Percentiles rank a stretch among this genome's conserved stretches.
These are phyloP conservation scores for Verasper variegatus DNA, from an alignment of 2,113 vertebrate genomes.

Conservation along the genomic window DNA sequence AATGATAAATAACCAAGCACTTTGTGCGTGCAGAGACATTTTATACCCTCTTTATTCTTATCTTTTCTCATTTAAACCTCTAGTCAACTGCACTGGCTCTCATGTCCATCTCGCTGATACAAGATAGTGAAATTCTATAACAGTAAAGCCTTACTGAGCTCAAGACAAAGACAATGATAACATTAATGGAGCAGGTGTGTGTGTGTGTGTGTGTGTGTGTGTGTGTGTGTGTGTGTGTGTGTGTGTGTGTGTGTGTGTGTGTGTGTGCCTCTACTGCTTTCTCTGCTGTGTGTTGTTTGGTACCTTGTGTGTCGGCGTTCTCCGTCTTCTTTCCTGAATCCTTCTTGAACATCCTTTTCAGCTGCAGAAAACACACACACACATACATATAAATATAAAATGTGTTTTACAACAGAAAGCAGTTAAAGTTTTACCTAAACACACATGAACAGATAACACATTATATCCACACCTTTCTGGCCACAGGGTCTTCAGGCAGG, in stretches of 20 bases:
- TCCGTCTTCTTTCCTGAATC: conserved; percentile 90
- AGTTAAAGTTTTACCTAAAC: background rate
- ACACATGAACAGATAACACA: background rate
- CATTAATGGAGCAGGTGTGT: no score
- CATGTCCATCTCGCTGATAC: no score
- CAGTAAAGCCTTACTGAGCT: no score
- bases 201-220: no score
- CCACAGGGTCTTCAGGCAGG: conserved; percentile 91
- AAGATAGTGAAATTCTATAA: no score
- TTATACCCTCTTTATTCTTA: no score
- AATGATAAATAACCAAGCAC: no score
- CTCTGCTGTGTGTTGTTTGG: conserved; percentile 66
- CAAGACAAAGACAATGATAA: no score
- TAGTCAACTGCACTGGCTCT: no score
- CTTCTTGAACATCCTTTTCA: conserved; percentile 93
- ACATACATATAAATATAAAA: background rate
- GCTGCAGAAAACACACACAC: conserved; percentile 59
- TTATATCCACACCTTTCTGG: conserved; percentile 87
- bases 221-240: background rate
- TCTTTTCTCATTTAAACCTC: no score
- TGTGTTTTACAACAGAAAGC: background rate
- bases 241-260: background rate
- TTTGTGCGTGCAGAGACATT: no score
- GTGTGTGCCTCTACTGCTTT: conserved; percentile 64
- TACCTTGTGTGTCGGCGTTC: conserved; percentile 81